Conservation (phyloP, 2,797 vertebrate species). For the Pangasius macronema region DNA sequence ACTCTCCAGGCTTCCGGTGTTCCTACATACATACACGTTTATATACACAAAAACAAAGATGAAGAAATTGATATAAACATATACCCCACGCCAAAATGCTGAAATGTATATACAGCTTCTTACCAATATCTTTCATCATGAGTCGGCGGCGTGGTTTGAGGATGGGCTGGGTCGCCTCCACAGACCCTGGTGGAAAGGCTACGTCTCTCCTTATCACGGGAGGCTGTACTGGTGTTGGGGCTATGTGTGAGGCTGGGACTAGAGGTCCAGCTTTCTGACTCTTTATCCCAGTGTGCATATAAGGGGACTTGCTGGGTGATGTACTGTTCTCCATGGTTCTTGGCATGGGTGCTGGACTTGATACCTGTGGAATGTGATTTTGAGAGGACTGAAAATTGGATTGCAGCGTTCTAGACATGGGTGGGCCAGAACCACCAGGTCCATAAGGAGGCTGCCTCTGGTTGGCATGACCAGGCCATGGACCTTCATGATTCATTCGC, state of each 20-base stretch:
- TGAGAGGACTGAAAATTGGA: slow-evolving; percentile 90
- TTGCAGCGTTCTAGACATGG: slow-evolving; percentile 90
- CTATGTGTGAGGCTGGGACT: slow-evolving; percentile 91
- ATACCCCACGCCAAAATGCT: background rate
- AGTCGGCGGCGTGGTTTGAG: slow-evolving; percentile 90
- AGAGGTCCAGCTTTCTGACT: slow-evolving; percentile 97
- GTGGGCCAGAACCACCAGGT: slow-evolving; percentile 84
- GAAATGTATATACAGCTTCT: slow-evolving; percentile 35
- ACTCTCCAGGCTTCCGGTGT: slow-evolving; percentile 98
- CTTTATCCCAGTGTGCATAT: slow-evolving; percentile 93
- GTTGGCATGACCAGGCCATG: slow-evolving; percentile 90
- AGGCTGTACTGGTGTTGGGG: slow-evolving; percentile 87
- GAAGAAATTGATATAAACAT: background rate
- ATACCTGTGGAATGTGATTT: slow-evolving; percentile 99
- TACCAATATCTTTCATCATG: slow-evolving; percentile 98
- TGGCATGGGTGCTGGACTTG: slow-evolving; percentile 91
- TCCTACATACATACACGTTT: slow-evolving; percentile 69
- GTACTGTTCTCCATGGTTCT: slow-evolving; percentile 93
- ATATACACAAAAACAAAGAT: slow-evolving; percentile 12
- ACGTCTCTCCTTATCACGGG: slow-evolving; percentile 92
- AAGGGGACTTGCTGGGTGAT: slow-evolving; percentile 94
- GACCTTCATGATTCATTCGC: slow-evolving; percentile 93
- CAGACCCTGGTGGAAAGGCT: slow-evolving; percentile 92
- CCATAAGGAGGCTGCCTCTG: slow-evolving; percentile 89
- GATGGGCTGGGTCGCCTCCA: slow-evolving; percentile 92